phyloP scores from a whole-genome alignment of 2,113 vertebrate genomes.

The Tonatia bakeri region DNA sequence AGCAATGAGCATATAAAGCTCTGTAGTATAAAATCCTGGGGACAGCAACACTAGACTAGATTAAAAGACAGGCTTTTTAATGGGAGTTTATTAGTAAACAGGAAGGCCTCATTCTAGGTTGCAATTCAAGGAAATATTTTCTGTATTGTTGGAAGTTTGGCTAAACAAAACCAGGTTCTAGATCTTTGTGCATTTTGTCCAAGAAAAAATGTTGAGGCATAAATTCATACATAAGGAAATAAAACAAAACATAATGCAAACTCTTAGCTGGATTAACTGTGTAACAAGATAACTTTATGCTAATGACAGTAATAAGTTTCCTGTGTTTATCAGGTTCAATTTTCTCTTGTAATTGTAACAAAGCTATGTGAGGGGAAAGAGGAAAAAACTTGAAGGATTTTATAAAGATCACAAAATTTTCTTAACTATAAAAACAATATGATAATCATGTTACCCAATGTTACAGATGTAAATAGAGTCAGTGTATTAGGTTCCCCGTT shows the following conservation, averaged over 20 bases:
- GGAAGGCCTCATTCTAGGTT: not conserved
- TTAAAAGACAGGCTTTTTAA: not conserved
- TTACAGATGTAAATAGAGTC: not conserved
- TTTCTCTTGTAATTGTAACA: not conserved
- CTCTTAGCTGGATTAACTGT: not conserved
- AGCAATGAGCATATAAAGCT: not conserved
- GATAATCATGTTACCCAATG: no score
- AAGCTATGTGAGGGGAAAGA: not conserved
- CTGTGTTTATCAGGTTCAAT: not conserved
- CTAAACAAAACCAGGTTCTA: not conserved
- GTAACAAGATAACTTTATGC: not conserved
- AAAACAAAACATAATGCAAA: not conserved
- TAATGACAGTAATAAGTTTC: not conserved
- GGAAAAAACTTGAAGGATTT: not conserved
- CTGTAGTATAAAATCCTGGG: not conserved
- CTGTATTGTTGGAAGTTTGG: rapidly evolving
- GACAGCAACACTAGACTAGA: not conserved
- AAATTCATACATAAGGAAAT: not conserved
- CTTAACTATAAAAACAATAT: not conserved
- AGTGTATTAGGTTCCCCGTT: not conserved
- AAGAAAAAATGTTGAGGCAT: not conserved
- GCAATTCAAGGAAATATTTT: not conserved
- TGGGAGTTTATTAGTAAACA: not conserved
- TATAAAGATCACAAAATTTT: not conserved
- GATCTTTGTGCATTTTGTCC: not conserved